Conservation (phyloP, 2,797 vertebrate genomes). For the Alfaro cultratus region DNA sequence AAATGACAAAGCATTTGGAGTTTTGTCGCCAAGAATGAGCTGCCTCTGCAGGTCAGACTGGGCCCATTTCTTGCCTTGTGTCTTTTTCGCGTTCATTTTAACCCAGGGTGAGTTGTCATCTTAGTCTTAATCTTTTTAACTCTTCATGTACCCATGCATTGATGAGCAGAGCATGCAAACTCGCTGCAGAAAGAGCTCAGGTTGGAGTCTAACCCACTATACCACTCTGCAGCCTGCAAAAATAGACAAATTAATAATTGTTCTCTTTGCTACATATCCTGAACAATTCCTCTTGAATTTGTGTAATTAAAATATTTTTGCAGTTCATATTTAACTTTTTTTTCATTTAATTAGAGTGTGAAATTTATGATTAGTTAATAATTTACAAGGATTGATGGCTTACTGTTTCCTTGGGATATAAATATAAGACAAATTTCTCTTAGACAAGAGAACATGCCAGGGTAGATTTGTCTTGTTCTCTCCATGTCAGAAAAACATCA, state of each 20-base stretch:
- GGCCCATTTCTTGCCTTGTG: not conserved
- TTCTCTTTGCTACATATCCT: not conserved
- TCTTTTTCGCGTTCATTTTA: not conserved
- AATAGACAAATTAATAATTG: not conserved
- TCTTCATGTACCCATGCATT: not conserved
- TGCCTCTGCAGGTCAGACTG: not conserved
- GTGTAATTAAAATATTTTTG: not conserved
- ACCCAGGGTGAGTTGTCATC: not conserved
- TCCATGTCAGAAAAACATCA: not conserved
- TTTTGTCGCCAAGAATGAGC: not conserved
- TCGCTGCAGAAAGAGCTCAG: not conserved
- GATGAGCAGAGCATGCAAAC: not conserved
- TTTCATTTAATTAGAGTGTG: not conserved
- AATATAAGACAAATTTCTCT: not conserved
- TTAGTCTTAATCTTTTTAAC: not conserved
- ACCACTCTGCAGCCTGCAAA: not conserved
- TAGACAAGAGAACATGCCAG: not conserved
- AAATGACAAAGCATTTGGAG: not conserved
- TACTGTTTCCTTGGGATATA: not conserved
- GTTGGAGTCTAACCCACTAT: not conserved
- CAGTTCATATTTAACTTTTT: not conserved
- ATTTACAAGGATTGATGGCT: not conserved
- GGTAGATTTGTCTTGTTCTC: not conserved
- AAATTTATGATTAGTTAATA: not conserved
- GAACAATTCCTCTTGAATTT: not conserved